Conservation (phyloP, 2,888 invertebrate species). For the Drosophila stalkeri region DNA sequence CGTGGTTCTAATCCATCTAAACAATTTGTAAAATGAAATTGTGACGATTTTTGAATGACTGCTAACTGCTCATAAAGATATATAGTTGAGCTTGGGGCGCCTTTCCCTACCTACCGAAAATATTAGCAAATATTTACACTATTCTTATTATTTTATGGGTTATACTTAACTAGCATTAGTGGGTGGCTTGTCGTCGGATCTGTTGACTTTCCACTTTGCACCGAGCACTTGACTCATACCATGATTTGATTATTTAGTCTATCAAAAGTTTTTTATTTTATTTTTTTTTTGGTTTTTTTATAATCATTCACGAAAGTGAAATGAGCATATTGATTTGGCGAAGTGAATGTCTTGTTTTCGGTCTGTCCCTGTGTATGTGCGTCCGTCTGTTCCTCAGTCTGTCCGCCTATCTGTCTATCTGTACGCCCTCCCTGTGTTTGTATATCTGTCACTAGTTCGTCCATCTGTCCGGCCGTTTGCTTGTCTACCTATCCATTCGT, state of each 20-base stretch:
- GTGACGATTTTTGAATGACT: conserved; percentile 1
- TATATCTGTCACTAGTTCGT: no score
- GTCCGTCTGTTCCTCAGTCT: no score
- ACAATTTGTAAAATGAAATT: not conserved
- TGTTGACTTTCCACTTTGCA: conserved; percentile 6
- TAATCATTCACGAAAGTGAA: not conserved
- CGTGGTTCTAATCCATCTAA: not conserved
- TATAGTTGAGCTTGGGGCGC: not conserved
- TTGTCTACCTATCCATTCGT: not conserved
- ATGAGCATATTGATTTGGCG: not conserved
- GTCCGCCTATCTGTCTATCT: not conserved
- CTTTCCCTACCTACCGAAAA: not conserved
- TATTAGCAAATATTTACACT: conserved; percentile 1
- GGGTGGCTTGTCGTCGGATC: not conserved
- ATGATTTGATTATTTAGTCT: not conserved
- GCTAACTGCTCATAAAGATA: conserved; percentile 10
- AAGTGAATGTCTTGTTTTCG: not conserved
- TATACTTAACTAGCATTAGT: not conserved
- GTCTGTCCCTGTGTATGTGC: not conserved
- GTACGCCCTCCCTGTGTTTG: no score
- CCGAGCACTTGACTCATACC: conserved; percentile 3
- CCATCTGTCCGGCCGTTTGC: no score
- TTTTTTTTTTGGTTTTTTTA: not conserved
- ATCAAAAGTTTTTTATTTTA: not conserved
- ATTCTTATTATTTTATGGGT: not conserved